Evolutionary conservation across 37 sponge, comb jelly and placozoan species (phyloP).

Genomic region (Chondrilla cf. caribensis): DNA sequence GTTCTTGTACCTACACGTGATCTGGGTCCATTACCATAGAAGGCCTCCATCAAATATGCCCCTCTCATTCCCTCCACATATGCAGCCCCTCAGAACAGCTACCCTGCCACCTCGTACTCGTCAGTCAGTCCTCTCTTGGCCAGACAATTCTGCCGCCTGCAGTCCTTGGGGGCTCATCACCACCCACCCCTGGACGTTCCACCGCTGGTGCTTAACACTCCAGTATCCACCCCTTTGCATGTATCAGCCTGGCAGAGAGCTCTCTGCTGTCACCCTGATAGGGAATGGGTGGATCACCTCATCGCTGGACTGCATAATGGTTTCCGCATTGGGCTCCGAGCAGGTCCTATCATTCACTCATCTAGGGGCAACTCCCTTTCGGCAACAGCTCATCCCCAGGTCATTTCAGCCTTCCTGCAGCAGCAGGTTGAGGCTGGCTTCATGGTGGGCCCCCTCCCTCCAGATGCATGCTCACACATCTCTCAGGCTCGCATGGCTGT

Average conservation of each 20-base stretch:
- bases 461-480: neutral
- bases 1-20: too few relatives aligned
- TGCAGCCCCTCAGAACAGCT: too few relatives aligned
- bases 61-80: too few relatives aligned
- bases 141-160: too few relatives aligned
- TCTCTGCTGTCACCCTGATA: neutral
- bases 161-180: too few relatives aligned
- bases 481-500: neutral
- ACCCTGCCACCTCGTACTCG: too few relatives aligned
- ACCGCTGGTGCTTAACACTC: neutral
- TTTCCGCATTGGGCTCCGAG: neutral
- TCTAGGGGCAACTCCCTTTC: neutral
- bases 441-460: neutral
- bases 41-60: too few relatives aligned
- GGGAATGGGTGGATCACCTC: neutral
- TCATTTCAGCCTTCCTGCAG: neutral
- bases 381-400: neutral
- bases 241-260: neutral
- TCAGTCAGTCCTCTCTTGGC: too few relatives aligned
- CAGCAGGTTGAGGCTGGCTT: neutral
- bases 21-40: too few relatives aligned
- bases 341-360: neutral
- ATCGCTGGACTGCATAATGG: neutral
- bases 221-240: neutral
- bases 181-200: neutral